Evolutionary conservation across 2,113 vertebrate genomes (phyloP).

Genomic region (Campylomormyrus numenius): DNA sequence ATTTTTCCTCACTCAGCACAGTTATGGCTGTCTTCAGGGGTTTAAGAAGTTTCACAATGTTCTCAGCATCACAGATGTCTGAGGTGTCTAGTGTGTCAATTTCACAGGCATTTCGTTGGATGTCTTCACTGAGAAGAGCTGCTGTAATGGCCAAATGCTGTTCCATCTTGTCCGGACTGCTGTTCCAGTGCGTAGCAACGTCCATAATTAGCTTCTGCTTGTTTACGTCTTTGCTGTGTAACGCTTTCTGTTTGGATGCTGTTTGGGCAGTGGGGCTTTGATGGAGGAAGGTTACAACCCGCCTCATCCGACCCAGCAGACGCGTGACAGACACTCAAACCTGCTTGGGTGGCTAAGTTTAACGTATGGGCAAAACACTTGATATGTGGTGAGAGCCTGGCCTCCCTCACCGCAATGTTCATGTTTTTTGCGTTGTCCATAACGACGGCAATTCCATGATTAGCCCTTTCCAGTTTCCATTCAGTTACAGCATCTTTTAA

Average conservation of each 20-base stretch:
- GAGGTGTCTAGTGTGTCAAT: conserved; percentile 16
- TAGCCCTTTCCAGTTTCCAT: background rate
- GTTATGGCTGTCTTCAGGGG: conserved; percentile 16
- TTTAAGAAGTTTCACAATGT: conserved; percentile 28
- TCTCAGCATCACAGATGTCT: conserved; percentile 17
- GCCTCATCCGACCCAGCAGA: no score
- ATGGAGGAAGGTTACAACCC: no score
- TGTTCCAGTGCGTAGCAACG: background rate
- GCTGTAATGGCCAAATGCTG: background rate
- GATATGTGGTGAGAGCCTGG: no score
- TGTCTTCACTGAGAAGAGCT: background rate
- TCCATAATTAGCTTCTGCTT: background rate
- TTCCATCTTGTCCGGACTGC: background rate
- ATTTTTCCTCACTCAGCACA: conserved; percentile 18
- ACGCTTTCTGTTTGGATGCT: background rate
- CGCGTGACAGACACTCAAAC: no score
- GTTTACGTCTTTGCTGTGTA: background rate
- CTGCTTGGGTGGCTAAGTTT: no score
- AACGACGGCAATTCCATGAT: no score
- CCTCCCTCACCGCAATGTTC: no score
- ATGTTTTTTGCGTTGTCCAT: no score
- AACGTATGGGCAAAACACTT: no score
- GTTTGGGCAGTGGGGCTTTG: no score
- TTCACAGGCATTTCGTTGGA: background rate
- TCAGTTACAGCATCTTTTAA: background rate